Percentiles rank a stretch among this genome's conserved stretches.
Evolutionary conservation across 2,888 invertebrate genomes (phyloP).

Genomic region (Mythimna pallens): DNA sequence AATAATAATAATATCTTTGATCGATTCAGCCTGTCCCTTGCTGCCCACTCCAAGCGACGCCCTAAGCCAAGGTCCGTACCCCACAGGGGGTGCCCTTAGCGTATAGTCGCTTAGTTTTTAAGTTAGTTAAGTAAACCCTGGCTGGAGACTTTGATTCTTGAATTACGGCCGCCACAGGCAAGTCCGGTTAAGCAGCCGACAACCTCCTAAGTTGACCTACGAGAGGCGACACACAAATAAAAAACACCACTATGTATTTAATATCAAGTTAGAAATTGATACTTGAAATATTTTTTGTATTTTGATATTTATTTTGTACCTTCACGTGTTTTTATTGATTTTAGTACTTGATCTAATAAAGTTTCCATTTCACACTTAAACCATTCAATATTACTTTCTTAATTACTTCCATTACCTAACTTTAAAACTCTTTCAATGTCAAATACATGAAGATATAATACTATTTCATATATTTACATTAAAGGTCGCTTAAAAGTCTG

Average conservation of each 20-base stretch:
- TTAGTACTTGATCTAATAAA: background rate
- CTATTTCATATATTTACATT: conserved; percentile 25
- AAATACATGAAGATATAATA: conserved; percentile 10
- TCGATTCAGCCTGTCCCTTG: too few species aligned
- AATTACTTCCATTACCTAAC: background rate
- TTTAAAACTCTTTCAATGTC: conserved; percentile 19
- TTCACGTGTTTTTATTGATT: background rate
- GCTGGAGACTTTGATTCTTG: too few species aligned
- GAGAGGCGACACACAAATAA: too few species aligned
- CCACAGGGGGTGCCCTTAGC: too few species aligned
- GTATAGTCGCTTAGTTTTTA: too few species aligned
- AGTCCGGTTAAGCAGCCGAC: too few species aligned
- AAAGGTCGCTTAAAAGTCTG: conserved; percentile 24
- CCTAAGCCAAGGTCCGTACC: too few species aligned
- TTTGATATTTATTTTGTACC: background rate
- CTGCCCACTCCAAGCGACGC: too few species aligned
- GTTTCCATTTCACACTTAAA: background rate
- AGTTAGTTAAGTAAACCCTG: too few species aligned
- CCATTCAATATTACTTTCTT: background rate
- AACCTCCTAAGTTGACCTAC: too few species aligned
- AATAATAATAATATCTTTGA: too few species aligned
- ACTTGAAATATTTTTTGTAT: background rate
- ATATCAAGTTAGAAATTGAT: background rate
- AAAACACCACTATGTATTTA: background rate
- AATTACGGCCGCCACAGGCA: too few species aligned